phyloP scores from a whole-genome alignment of 2,888 invertebrate species.

The Apodemia mormo region DNA sequence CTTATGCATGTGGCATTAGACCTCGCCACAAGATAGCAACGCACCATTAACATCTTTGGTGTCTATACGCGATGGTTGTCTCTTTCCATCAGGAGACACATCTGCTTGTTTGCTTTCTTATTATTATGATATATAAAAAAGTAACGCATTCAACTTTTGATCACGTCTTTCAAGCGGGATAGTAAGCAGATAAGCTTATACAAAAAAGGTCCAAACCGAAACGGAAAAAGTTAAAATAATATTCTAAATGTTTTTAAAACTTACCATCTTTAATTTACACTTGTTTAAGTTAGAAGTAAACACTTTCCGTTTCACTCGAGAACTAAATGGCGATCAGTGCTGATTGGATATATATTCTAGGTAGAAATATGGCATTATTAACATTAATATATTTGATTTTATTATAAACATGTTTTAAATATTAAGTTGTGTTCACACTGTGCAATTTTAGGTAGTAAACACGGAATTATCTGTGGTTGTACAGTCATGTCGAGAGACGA shows the following conservation, averaged over 20 bases:
- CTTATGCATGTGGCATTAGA: no score
- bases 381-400: constrained; percentile 42
- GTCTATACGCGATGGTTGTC: no score
- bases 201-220: not conserved
- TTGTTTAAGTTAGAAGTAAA: not conserved
- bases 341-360: constrained; percentile 50
- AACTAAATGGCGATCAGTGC: constrained; percentile 32
- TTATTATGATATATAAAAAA: no score
- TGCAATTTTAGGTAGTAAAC: not conserved
- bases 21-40: no score
- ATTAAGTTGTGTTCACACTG: constrained; percentile 48
- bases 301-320: constrained; percentile 20
- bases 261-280: constrained; percentile 8
- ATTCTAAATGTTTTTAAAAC: not conserved
- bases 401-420: constrained; percentile 50
- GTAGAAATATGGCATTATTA: constrained; percentile 47
- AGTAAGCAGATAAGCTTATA: no score
- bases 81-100: no score
- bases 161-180: no score
- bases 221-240: no score
- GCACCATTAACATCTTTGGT: no score
- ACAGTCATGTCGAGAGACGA: not conserved
- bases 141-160: no score
- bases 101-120: no score
- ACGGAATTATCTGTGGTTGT: no score